Base-by-base conservation (phyloP, 2,888 invertebrate species). In the Polia nebulosa region DNA sequence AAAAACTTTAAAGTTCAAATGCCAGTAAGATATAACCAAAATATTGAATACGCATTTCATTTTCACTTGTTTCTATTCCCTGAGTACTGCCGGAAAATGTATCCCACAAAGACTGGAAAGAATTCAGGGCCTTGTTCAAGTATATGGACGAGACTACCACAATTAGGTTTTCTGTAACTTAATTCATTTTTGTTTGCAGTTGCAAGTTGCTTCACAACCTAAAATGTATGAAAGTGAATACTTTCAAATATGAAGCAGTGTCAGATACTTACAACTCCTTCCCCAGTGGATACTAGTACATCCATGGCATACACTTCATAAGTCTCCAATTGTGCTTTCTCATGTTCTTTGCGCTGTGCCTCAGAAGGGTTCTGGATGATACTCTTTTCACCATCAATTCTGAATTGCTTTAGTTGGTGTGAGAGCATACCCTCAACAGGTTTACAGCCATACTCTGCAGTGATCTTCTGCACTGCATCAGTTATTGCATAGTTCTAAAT, bases 261-360 rank as follows among this genome's bases (percentile, higher is more conserved):
- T 51, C 2, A n/a, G 13, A 61, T 27, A 95, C 97, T 95, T 94
- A 98, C 98, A 92, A 98, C 97, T 88, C 99, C 99, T 90, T 99
- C 99, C 57, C 99, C 99, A 66, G 99, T 98, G 87, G 99, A 99
- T 73, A 99, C 97, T 70, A 99, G 97, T n/a, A 99, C 98, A 96
- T 99, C 99, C 96, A 99, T 98, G 32, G 99, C 99, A 95, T 99
- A 99, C 0, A 99, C 99, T 96, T 99, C 99, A 92, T 99, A 98
- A 62, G 98, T 98, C 91, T 99, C 99, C 91, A 99, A 97, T 72
- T 98, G 98, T 89, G 98, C 98, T 91, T 99, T 99, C 93, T 99
- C 99, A 91, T 99, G 99, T 89, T 99, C 99, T 90, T 99, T 99
- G 86, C 98, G 98, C 92, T 99, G 99, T 34, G 98, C 98, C 91